A percentile compares a stretch with the other conserved stretches of the same genome.
Conservation (phyloP, 1,140 invertebrate species). For the Caenorhabditis briggsae region DNA sequence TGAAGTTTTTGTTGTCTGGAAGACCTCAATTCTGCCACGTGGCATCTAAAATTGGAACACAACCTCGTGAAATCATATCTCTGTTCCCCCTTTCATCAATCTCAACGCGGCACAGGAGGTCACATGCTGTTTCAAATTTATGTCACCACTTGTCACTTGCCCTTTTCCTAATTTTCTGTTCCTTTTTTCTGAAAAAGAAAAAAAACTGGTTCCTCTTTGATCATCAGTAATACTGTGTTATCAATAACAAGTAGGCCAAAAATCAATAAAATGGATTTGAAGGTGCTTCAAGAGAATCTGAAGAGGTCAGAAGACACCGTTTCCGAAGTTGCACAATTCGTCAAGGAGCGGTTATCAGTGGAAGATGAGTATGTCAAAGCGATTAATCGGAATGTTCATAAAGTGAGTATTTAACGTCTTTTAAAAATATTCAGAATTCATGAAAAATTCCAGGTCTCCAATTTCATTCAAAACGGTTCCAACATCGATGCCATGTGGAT, state of each 20-base stretch:
- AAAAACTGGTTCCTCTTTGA: conserved; percentile 7
- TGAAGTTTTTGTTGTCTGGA: no score
- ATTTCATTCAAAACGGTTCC: conserved; percentile 65
- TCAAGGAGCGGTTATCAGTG: conserved; percentile 72
- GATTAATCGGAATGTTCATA: conserved; percentile 69
- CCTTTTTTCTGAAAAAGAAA: background rate
- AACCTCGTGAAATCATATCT: background rate
- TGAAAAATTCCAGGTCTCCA: conserved; percentile 56
- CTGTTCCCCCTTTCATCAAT: background rate
- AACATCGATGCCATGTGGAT: conserved; percentile 72
- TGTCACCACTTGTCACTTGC: conserved; percentile 9
- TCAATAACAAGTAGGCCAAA: conserved; percentile 14
- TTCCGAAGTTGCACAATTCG: conserved; percentile 71
- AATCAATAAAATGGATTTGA: conserved; percentile 37
- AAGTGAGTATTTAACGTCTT: conserved; percentile 66
- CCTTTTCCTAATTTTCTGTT: background rate
- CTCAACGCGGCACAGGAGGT: background rate
- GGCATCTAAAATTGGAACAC: background rate
- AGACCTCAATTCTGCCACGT: no score
- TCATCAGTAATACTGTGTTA: background rate
- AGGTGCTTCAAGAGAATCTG: conserved; percentile 76
- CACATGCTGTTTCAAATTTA: conserved; percentile 1
- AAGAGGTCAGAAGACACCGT: conserved; percentile 73
- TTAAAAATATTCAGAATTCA: background rate
- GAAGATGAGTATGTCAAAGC: conserved; percentile 74